Percentiles rank a stretch among this genome's conserved stretches.
Evolutionary conservation across 2,888 invertebrate genomes (phyloP).

Genomic region (Unio delphinus): DNA sequence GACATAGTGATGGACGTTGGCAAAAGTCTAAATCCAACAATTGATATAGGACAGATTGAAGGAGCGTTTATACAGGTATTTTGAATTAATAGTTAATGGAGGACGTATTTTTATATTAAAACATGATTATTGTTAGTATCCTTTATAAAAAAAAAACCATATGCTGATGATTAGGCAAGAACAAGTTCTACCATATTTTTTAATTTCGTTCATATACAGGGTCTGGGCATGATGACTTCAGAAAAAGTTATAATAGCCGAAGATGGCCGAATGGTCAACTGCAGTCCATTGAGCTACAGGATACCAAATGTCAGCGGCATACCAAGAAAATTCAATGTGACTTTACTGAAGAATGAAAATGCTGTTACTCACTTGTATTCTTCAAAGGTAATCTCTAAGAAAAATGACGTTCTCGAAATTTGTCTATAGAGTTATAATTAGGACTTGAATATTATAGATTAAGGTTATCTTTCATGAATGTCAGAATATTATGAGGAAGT

Average conservation of each 20-base stretch:
- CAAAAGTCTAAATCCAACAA: constrained; percentile 57
- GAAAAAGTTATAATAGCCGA: constrained; percentile 20
- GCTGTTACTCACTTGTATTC: constrained; percentile 93
- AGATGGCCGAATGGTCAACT: constrained; percentile 83
- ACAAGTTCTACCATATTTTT: too few relatives aligned
- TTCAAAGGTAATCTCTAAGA: constrained; percentile 83
- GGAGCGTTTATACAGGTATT: constrained; percentile 29
- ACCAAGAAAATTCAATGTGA: constrained; percentile 91
- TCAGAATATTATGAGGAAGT: too few relatives aligned
- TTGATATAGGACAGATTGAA: constrained; percentile 64
- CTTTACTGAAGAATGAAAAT: constrained; percentile 87
- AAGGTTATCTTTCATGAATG: too few relatives aligned
- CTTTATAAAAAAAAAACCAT: too few relatives aligned
- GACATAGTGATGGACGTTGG: constrained; percentile 65
- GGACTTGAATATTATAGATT: not conserved
- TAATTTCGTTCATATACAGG: constrained; percentile 10
- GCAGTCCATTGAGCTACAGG: constrained; percentile 95
- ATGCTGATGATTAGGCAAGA: too few relatives aligned
- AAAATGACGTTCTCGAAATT: too few relatives aligned
- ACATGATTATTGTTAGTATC: too few relatives aligned
- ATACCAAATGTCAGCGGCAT: constrained; percentile 93
- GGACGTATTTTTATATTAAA: too few relatives aligned
- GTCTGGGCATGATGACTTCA: constrained; percentile 31
- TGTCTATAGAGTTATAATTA: not conserved
- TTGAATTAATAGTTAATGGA: too few relatives aligned